These are phyloP conservation scores for Petrocephalus microphthalmus DNA, from an alignment of 2,113 vertebrate genomes.

Conservation along the genomic window DNA sequence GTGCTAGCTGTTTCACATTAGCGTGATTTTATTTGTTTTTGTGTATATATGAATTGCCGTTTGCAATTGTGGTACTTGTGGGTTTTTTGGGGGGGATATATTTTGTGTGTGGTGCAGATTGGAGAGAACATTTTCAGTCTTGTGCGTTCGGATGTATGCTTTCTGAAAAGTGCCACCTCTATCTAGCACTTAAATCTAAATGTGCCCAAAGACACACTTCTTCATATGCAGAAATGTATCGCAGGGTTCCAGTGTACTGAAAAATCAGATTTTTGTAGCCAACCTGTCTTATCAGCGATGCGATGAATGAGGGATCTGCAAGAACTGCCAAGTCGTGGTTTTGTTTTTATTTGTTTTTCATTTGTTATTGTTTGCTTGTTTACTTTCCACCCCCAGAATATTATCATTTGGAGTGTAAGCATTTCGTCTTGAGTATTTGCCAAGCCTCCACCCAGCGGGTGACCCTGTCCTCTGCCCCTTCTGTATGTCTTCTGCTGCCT, in stretches of 20 bases:
- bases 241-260: background rate
- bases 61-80: background rate
- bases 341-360: background rate
- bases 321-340: background rate
- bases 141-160: background rate
- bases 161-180: background rate
- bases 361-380: too few relatives aligned
- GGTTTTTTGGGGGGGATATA: background rate
- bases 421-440: background rate
- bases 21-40: background rate
- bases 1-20: background rate
- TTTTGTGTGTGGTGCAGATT: background rate
- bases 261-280: background rate
- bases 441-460: background rate
- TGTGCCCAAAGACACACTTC: too few relatives aligned
- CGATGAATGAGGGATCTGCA: background rate
- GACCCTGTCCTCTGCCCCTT: background rate
- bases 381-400: background rate
- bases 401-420: background rate
- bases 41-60: background rate
- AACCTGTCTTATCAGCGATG: background rate
- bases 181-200: background rate
- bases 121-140: background rate
- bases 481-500: background rate
- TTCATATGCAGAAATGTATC: too few relatives aligned